Base-by-base conservation (phyloP, 2,888 invertebrate species). In the Brachypalpus laphriformis region DNA sequence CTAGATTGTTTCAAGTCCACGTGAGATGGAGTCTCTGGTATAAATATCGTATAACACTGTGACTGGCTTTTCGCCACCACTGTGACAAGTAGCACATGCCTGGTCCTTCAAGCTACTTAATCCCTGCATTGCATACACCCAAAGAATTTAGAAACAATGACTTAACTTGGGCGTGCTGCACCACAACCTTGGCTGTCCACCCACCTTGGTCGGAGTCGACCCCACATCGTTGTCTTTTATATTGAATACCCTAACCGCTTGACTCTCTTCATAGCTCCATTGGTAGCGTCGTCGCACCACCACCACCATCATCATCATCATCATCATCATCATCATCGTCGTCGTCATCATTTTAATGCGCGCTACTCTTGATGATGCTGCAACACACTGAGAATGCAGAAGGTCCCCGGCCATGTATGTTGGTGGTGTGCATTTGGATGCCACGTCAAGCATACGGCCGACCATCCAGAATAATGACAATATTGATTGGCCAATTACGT, bases 401-500 rank as follows among this genome's bases (percentile, higher is more conserved):
- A 57, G 42, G 56, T 16, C 22, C n/a, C 18, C 9, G n/a, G 3
- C 37, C 18, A 20, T 6, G 2, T 45, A 42, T 3, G 40, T 9
- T n/a, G 37, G 2, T 68, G 20, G 34, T 34, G 20, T 28, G 71
- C 6, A 49, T 37, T 56, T 34, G 40, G 31, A 22, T 66, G 75
- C 81, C 59, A 75, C 70, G 75, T 85, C 85, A 85, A 59, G 75
- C 68, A 83, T 70, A 74, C 74, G 59, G 25, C 74, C 75, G 81
- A 54, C 75, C 85, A 81, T 81, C 85, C 85, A 85, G 89, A 88
- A 89, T 90, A 89, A 90, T 90, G 89, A 88, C 89, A 88, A 89
- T 90, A 91, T 92, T 91, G 91, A 91, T 91, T 91, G 91, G 91
- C 91, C 91, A 92, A 91, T 91, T 91, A 91, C 90, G 90, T 89